Base-by-base conservation (phyloP, 1,140 invertebrate species). In the Drosophila bifasciata region DNA sequence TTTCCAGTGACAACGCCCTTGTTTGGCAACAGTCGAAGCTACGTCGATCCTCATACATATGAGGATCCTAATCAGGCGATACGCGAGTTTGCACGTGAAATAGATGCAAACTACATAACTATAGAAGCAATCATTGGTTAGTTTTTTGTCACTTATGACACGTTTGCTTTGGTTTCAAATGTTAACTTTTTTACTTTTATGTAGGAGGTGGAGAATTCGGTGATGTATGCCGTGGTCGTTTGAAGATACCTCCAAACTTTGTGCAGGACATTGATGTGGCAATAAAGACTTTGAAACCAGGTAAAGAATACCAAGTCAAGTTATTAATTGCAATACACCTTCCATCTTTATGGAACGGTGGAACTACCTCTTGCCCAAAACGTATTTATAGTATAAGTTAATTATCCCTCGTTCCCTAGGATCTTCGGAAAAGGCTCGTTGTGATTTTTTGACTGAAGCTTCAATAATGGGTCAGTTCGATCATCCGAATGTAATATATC, bases 401-500 rank as follows among this genome's bases (percentile, higher is more conserved):
- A n/a, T 25, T 25, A 25, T 25, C 23, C 1, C 2, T 32, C 0
- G 16, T 11, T n/a, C 43, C 1, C 9, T 15, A 90, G 90, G 98
- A 13, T 97, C 97, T 15, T 96, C 97, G 19, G 98, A 99, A 86
- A 99, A 99, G 92, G 97, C 98, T 8, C 94, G 98, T 59, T 96
- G 98, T 91, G 98, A 99, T 92, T 99, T 99, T 91, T 93, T 99
- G 13, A 99, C 98, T 2, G 98, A 99, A 92, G 98, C 98, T 2
- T 97, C 96, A 52, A 99, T 99, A 89, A 99, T 99, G 99, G 99
- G 98, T 13, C 99, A 99, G 92, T 99, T 99, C 93, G 98, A 99
- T 92, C 98, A 99, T 92, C 97, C 98, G 1, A 99, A 99, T 93
- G 98, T 99, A 46, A 99, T 99, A 92, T 99, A 98, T 92, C 94